Evolutionary conservation across 2,888 invertebrate species (phyloP).

Genomic region (Pyrrhosoma nymphula): DNA sequence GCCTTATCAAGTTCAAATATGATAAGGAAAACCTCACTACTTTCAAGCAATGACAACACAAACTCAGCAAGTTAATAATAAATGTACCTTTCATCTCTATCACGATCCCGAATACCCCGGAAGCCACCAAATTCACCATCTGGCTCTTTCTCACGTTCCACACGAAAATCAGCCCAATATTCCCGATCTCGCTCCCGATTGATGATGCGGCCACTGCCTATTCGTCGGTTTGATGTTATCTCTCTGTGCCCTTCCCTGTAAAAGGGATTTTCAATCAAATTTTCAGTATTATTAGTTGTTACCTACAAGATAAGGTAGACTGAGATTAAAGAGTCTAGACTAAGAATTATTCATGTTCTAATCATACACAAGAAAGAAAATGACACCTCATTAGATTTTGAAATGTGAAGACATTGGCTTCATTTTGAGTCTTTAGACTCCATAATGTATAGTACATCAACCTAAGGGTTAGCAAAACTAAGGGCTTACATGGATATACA

Average conservation of each 20-base stretch:
- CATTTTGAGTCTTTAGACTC: too few relatives aligned
- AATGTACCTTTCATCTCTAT: constrained; percentile 72
- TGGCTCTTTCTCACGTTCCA: constrained; percentile 76
- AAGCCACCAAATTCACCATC: constrained; percentile 75
- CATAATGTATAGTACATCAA: too few relatives aligned
- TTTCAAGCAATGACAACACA: background rate
- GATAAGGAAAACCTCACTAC: background rate
- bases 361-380: too few relatives aligned
- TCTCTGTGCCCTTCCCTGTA: constrained; percentile 69
- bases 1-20: background rate
- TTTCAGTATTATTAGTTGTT: too few relatives aligned
- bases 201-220: constrained; percentile 92
- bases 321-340: too few relatives aligned
- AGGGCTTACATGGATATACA: too few relatives aligned
- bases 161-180: constrained; percentile 72
- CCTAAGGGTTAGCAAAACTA: too few relatives aligned
- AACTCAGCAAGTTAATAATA: background rate
- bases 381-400: too few relatives aligned
- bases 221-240: constrained; percentile 80
- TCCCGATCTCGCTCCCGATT: constrained; percentile 81
- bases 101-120: constrained; percentile 73
- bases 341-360: too few relatives aligned
- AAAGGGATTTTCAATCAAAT: background rate
- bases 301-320: too few relatives aligned
- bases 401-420: too few relatives aligned